Conservation (phyloP, 2,113 vertebrate species). For the Chrysochloris asiatica region DNA sequence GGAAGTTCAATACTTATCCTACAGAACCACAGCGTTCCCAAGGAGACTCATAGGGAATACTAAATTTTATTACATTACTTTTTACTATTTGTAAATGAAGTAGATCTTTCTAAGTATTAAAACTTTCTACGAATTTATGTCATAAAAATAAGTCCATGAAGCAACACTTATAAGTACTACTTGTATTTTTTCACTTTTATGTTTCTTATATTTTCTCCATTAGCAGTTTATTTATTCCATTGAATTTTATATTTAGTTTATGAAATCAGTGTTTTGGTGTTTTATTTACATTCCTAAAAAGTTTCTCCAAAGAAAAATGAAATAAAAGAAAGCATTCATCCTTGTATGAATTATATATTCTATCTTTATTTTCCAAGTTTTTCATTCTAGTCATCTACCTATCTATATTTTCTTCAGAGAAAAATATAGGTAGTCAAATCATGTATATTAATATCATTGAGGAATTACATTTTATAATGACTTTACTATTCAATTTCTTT, state of each 20-base stretch:
- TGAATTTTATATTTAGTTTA: neutral
- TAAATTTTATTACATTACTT: too few relatives aligned
- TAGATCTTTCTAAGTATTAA: too few relatives aligned
- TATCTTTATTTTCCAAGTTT: neutral
- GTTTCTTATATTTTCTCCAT: neutral
- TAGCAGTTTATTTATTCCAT: neutral
- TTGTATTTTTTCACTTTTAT: too few relatives aligned
- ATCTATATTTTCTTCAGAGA: neutral
- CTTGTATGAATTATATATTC: neutral
- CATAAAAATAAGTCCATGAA: too few relatives aligned
- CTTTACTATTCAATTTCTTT: constrained; percentile 3
- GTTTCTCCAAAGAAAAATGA: neutral
- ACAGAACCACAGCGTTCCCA: too few relatives aligned
- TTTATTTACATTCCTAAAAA: neutral
- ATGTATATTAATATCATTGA: too few relatives aligned
- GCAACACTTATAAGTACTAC: too few relatives aligned
- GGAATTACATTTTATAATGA: neutral
- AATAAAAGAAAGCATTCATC: neutral
- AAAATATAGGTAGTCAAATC: neutral
- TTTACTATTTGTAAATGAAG: too few relatives aligned
- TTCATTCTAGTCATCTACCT: too few relatives aligned
- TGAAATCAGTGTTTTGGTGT: neutral
- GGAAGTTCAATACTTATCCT: too few relatives aligned
- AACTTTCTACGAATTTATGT: too few relatives aligned
- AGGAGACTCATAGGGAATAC: too few relatives aligned